phyloP scores from a whole-genome alignment of 2,113 vertebrate genomes.

The Holacanthus passer region DNA sequence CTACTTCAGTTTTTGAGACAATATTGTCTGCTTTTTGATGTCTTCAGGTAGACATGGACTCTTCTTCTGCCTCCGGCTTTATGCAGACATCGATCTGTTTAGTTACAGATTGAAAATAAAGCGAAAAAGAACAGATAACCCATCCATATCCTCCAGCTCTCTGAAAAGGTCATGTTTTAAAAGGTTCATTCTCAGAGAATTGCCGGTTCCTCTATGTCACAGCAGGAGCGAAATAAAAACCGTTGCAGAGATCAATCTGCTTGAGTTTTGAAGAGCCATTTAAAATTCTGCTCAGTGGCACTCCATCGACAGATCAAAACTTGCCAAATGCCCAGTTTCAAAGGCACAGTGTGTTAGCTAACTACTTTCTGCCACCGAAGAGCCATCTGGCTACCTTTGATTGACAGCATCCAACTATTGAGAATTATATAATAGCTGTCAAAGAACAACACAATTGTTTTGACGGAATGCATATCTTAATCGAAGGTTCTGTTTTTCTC shows the following conservation, averaged over 20 bases:
- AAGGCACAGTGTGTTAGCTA: constrained; percentile 30
- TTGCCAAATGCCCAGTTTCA: constrained; percentile 52
- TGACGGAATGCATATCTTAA: not conserved
- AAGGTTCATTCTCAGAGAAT: constrained; percentile 51
- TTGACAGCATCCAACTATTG: constrained; percentile 28
- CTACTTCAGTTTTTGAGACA: not conserved
- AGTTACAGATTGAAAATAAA: constrained; percentile 36
- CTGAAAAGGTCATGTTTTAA: constrained; percentile 70
- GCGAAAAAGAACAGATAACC: constrained; percentile 47
- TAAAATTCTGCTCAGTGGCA: constrained; percentile 46
- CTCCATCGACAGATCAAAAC: constrained; percentile 46
- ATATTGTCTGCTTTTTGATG: constrained; percentile 28
- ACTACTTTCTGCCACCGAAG: constrained; percentile 15
- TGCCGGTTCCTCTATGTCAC: constrained; percentile 51
- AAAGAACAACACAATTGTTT: not conserved
- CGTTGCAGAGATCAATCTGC: constrained; percentile 53
- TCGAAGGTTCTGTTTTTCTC: not conserved
- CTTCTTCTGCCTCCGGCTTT: constrained; percentile 14
- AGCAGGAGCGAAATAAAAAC: constrained; percentile 56
- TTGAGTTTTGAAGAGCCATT: constrained; percentile 44
- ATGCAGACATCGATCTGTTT: constrained; percentile 47
- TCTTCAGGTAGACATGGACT: constrained; percentile 27
- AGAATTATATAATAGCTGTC: constrained; percentile 11
- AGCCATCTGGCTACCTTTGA: constrained; percentile 50
- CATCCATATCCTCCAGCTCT: constrained; percentile 35